Percentiles rank a stretch among this genome's conserved stretches.
phyloP scores from a whole-genome alignment of 2,888 invertebrate genomes.

The Sipunculus nudus region DNA sequence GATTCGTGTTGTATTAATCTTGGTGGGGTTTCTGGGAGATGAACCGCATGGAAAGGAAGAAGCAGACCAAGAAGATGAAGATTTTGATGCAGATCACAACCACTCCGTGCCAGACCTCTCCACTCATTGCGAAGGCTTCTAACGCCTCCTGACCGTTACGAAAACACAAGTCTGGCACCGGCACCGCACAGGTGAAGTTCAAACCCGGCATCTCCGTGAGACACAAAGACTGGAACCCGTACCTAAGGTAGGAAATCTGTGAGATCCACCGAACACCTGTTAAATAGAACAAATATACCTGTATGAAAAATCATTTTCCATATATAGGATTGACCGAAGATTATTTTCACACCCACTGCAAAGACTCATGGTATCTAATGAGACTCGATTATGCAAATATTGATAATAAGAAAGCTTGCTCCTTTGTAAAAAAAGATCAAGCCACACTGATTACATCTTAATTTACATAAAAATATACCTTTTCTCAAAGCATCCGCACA shows the following conservation, averaged over 20 bases:
- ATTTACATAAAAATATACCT: too few species aligned
- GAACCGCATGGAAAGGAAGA: constrained; percentile 46
- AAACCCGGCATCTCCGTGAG: constrained; percentile 45
- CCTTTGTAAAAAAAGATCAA: too few species aligned
- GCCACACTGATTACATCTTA: too few species aligned
- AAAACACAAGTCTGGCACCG: constrained; percentile 40
- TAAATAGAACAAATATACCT: constrained; percentile 13
- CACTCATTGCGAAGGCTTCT: constrained; percentile 45
- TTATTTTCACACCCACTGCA: too few species aligned
- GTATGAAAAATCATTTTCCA: not conserved
- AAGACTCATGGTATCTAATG: too few species aligned
- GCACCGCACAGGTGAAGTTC: constrained; percentile 45
- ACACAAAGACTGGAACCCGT: constrained; percentile 54
- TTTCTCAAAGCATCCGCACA: too few species aligned
- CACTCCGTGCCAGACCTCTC: constrained; percentile 43
- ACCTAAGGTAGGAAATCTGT: constrained; percentile 52
- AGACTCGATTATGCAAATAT: too few species aligned
- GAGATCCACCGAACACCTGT: constrained; percentile 54
- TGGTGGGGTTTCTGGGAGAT: constrained; percentile 55
- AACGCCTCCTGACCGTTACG: constrained; percentile 48
- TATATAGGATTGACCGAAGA: not conserved
- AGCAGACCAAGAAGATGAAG: constrained; percentile 44
- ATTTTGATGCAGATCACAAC: constrained; percentile 43
- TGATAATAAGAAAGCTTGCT: too few species aligned
- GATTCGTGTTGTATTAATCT: too few species aligned